These are phyloP conservation scores for Drosophila pseudoananassae DNA, from an alignment of 1,140 invertebrate species.

Conservation along the genomic window DNA sequence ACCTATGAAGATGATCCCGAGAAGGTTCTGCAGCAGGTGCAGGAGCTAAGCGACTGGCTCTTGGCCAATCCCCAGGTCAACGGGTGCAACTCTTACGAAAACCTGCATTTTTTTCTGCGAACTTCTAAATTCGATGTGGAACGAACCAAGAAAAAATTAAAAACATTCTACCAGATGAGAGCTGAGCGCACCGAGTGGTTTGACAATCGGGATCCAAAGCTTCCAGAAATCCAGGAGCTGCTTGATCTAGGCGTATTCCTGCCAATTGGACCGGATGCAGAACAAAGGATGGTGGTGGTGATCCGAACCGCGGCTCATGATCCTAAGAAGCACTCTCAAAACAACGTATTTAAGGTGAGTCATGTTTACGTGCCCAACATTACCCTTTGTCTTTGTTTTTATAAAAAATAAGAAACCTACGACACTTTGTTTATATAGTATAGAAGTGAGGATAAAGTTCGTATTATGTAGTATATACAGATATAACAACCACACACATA, in stretches of 20 bases:
- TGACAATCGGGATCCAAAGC: constrained; percentile 86
- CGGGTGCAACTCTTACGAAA: constrained; percentile 85
- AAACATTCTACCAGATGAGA: constrained; percentile 86
- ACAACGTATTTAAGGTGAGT: constrained; percentile 86
- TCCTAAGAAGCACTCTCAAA: constrained; percentile 85
- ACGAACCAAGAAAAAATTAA: constrained; percentile 86
- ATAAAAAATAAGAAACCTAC: background rate
- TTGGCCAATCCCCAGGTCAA: constrained; percentile 76
- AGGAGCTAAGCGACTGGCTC: constrained; percentile 71
- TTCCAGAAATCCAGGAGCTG: constrained; percentile 86
- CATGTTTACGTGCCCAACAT: background rate
- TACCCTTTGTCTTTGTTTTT: background rate
- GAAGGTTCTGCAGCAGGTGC: constrained; percentile 52
- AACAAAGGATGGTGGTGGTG: constrained; percentile 86
- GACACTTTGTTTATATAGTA: background rate
- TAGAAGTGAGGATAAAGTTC: background rate
- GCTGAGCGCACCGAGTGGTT: constrained; percentile 86
- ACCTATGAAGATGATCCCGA: constrained; percentile 30
- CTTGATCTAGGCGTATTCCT: constrained; percentile 86
- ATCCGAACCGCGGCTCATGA: constrained; percentile 86
- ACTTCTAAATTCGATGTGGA: constrained; percentile 87
- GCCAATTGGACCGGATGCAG: constrained; percentile 85
- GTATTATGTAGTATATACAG: no score
- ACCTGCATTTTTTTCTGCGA: constrained; percentile 87
- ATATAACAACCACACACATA: no score